Conservation (phyloP, 2,797 vertebrate genomes). For the Mormyrus proboscirostris region DNA sequence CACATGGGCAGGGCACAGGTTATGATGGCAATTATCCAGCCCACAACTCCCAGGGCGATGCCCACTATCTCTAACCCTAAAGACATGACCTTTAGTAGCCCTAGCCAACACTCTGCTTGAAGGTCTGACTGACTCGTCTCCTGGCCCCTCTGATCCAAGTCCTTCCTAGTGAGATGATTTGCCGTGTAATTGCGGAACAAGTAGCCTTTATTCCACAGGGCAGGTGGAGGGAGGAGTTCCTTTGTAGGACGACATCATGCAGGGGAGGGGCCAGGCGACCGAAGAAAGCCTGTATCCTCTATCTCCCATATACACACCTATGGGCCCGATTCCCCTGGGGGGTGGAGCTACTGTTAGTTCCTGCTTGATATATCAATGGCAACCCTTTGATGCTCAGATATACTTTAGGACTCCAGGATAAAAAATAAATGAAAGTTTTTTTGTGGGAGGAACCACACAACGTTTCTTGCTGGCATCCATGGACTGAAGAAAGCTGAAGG, state of each 20-base stretch:
- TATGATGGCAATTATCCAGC: constrained; percentile 75
- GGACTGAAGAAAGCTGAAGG: not conserved
- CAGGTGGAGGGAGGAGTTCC: constrained; percentile 51
- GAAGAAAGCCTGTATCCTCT: not conserved
- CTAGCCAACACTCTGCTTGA: not conserved
- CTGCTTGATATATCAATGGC: not conserved
- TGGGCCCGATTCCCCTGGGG: not conserved
- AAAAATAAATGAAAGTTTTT: constrained; percentile 8
- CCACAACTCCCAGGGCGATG: constrained; percentile 69
- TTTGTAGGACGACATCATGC: constrained; percentile 46
- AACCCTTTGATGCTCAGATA: not conserved
- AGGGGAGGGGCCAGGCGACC: constrained; percentile 30
- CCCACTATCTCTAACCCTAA: constrained; percentile 88
- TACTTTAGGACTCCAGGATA: not conserved
- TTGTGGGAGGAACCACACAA: not conserved
- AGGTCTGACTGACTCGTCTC: not conserved
- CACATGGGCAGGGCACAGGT: constrained; percentile 84
- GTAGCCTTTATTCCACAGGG: constrained; percentile 55
- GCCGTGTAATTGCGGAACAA: constrained; percentile 44
- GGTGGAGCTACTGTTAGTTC: not conserved
- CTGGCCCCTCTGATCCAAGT: not conserved
- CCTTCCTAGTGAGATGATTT: not conserved
- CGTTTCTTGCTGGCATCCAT: not conserved
- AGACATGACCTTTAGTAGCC: constrained; percentile 64
- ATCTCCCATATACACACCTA: not conserved